Evolutionary conservation across 1,140 invertebrate species (phyloP), one percentile per base, ranked within the genome.

Genomic region (Pseudomyrmex dendroicus): DNA sequence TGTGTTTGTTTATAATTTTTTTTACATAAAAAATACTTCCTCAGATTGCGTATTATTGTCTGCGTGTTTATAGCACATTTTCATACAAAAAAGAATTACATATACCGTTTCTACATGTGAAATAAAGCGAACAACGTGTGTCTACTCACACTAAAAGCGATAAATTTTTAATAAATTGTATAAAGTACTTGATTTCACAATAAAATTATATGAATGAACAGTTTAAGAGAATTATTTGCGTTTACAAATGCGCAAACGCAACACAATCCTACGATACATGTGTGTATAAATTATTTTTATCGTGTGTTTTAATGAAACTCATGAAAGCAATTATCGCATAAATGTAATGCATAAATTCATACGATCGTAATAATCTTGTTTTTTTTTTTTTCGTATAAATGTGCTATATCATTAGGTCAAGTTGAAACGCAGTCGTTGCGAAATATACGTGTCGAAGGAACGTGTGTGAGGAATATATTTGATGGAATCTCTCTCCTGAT

Each of bases 41-140:
- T 74, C 59, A 56, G n/a, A 82, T 73, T 73, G 50, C 10, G 13
- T 82, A 82, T 82, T 82, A 82, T 76, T 72, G 80, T 84, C 68
- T 66, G 56, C 66, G 50, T 63, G 54, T 82, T 61, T 63, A 73
- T 63, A 82, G 72, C 72, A 74, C 70, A 13, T 87, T 77, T 63
- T 35, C 15, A 54, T 82, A 70, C 17, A 17, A 80, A 35, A 25
- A 35, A 35, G 5, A 35, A 5, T 35, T 35, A 35, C 5, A 35
- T 0, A 5, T 35, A 7, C 35, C 35, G 35, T 35, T 35, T 35
- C 5, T 35, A 35, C 0, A 17, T 25, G 15, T 80, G 22, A 72
- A 66, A 77, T 56, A 50, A 77, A 77, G 25, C n/a, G 12, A 77
- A 48, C 48, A 66, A 77, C 17, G 25, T 67, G 59, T n/a, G 8